Base-by-base conservation (phyloP, 1,140 invertebrate genomes). In the Lasaia peninsularis region DNA sequence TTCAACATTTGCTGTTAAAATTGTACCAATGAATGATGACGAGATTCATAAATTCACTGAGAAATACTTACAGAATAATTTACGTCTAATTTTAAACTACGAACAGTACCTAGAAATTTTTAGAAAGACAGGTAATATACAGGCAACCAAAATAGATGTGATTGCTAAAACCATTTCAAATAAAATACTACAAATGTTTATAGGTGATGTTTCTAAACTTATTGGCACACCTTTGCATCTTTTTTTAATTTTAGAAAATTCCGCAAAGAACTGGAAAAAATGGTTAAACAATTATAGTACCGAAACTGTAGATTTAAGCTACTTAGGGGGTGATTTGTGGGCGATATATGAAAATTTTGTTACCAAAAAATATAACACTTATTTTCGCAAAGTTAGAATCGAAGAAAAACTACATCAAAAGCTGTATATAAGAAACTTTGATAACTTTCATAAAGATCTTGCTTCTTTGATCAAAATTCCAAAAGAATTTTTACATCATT, bases 201-300 rank as follows among this genome's bases (percentile, higher is more conserved):
- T 18, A 18, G 40, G 9, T 44, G 18, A 44, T 11, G 11, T 44
- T 11, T 44, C 10, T 8, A 44, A 44, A 44, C 18, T 44, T 44
- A 44, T 44, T 44, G 40, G 40, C 10, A 44, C 18, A 5, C 40
- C 40, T 18, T 18, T 44, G 18, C 40, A 44, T 1, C 40, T 44
- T 44, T 44, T 18, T 16, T 10, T 44, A 44, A 44, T 44, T 16
- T 44, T 44, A 18, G 40, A 44, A 44, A 18, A 18, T 44, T 44
- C 40, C 11, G 18, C 18, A 2, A 18, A 10, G 11, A 9, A 44
- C 10, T 44, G 16, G 9, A 44, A 20, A 44, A 10, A 16, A 10
- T 44, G 40, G 40, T 18, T 44, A 3, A 44, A 20, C 9, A 20
- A 20, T 44, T 16, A 11, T 44, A 20, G 11, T 18, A 4, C 10